Conservation (phyloP, 1,140 invertebrate genomes). For the Trissolcus basalis region DNA sequence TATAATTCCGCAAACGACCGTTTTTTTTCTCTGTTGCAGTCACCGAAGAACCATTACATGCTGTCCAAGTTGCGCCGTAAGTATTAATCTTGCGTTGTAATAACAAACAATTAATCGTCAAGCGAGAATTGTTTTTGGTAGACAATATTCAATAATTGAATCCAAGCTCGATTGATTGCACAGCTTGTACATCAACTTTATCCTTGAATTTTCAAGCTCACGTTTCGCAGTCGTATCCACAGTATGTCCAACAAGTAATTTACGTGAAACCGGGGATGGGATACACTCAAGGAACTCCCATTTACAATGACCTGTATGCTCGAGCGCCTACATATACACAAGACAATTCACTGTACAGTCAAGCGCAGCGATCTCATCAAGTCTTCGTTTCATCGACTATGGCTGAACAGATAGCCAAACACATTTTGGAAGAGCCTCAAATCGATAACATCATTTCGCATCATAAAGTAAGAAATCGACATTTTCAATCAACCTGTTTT, state of each 20-base stretch:
- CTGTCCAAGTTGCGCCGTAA: slow-evolving; percentile 36
- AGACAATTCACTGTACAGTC: slow-evolving; percentile 64
- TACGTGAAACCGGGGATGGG: slow-evolving; percentile 62
- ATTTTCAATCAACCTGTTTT: slow-evolving; percentile 2
- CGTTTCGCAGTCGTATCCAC: slow-evolving; percentile 55
- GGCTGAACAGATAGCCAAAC: slow-evolving; percentile 61
- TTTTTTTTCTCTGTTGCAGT: slow-evolving; percentile 38
- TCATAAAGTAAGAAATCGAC: slow-evolving; percentile 59
- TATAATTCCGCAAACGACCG: slow-evolving; percentile 21
- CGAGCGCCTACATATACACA: slow-evolving; percentile 62
- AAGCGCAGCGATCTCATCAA: slow-evolving; percentile 62
- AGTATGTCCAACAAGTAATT: slow-evolving; percentile 65
- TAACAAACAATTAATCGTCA: slow-evolving; percentile 9
- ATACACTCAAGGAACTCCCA: slow-evolving; percentile 62
- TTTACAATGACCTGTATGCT: slow-evolving; percentile 63
- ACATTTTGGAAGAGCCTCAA: slow-evolving; percentile 60
- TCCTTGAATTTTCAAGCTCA: slow-evolving; percentile 63
- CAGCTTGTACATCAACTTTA: slow-evolving; percentile 37
- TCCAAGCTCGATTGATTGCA: slow-evolving; percentile 21
- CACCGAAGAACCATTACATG: slow-evolving; percentile 28
- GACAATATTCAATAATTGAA: slow-evolving; percentile 42
- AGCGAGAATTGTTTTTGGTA: slow-evolving; percentile 5
- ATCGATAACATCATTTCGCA: slow-evolving; percentile 50
- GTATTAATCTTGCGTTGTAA: slow-evolving; percentile 26
- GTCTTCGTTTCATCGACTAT: slow-evolving; percentile 56